Conservation (phyloP, 2,797 vertebrate species). For the Melanotaenia pygmaea region DNA sequence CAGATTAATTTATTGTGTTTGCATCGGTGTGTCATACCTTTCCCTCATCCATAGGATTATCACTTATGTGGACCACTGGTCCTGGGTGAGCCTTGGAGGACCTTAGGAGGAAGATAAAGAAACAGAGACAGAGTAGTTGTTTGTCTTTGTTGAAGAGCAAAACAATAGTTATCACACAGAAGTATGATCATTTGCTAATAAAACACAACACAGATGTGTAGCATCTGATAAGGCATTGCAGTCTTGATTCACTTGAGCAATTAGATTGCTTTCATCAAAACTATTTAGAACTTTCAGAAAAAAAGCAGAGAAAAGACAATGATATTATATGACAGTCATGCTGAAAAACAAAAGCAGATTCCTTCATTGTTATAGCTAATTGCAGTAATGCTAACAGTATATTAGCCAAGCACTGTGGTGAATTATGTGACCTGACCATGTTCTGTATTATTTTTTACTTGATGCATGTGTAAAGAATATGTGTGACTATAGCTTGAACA, state of each 20-base stretch:
- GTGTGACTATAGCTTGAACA: background rate
- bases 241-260: background rate
- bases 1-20: too few relatives aligned
- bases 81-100: conserved; percentile 98
- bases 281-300: background rate
- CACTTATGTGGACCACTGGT: conserved; percentile 97
- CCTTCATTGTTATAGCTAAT: background rate
- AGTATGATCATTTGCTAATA: background rate
- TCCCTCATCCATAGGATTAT: conserved; percentile 99
- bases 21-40: conserved; percentile 84
- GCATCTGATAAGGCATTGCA: background rate
- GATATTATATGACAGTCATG: background rate
- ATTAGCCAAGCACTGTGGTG: background rate
- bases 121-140: conserved; percentile 6
- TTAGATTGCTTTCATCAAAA: background rate
- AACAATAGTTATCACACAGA: background rate
- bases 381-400: background rate
- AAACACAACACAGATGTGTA: background rate
- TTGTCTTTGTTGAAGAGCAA: conserved; percentile 10
- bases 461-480: background rate
- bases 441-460: background rate
- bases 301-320: background rate
- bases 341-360: background rate
- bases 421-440: background rate
- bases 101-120: conserved; percentile 75